Percentiles rank a stretch among this genome's conserved stretches.
These are phyloP conservation scores for Theristicus caerulescens DNA, from an alignment of 2,113 vertebrate species.

Conservation along the genomic window DNA sequence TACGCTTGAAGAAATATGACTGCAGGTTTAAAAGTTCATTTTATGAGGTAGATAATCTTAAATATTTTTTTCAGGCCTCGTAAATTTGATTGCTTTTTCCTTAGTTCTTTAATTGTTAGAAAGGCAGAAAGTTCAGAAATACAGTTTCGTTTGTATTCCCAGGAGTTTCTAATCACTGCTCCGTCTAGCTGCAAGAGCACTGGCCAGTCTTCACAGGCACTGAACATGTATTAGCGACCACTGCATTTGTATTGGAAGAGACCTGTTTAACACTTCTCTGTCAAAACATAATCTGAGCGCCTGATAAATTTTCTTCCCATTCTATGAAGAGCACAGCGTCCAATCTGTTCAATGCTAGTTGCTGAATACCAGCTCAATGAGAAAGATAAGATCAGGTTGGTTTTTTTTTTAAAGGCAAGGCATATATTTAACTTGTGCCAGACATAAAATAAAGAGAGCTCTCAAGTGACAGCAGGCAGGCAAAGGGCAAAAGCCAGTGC, in stretches of 20 bases:
- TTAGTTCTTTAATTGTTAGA: conserved; percentile 28
- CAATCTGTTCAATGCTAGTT: background rate
- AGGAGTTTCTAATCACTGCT: background rate
- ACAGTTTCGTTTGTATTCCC: background rate
- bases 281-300: background rate
- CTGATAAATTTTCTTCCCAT: background rate
- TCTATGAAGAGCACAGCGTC: background rate
- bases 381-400: background rate
- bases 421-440: background rate
- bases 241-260: background rate
- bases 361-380: background rate
- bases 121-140: background rate
- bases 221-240: background rate
- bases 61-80: conserved; percentile 43
- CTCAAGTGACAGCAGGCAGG: background rate
- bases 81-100: conserved; percentile 68
- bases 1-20: conserved; percentile 61
- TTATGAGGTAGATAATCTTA: conserved; percentile 68
- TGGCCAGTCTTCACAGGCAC: background rate
- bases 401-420: background rate
- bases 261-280: background rate
- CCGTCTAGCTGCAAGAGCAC: background rate
- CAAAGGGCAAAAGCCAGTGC: background rate
- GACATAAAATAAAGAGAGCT: conserved; percentile 19
- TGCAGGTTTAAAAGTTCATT: conserved; percentile 68